A percentile compares a stretch with the other conserved stretches of the same genome.
These are phyloP conservation scores for Callionymus lyra DNA, from an alignment of 2,113 vertebrate genomes.

Conservation along the genomic window DNA sequence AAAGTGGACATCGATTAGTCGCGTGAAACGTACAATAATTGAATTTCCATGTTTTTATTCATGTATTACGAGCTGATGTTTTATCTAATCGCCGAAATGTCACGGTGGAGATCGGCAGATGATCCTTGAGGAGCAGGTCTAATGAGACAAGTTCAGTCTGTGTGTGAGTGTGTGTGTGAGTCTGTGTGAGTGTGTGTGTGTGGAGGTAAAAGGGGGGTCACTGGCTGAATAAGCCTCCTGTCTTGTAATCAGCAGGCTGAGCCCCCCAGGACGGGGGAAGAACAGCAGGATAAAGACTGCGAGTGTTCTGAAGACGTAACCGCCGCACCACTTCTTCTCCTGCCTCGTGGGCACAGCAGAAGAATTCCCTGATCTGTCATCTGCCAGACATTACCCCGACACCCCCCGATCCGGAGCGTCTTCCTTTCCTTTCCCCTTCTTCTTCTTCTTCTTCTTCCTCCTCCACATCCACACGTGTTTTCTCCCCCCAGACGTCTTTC, in stretches of 20 bases:
- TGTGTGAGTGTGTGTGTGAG: constrained; percentile 18
- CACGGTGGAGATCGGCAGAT: constrained; percentile 73
- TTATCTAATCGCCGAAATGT: too few species aligned
- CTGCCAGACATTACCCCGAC: constrained; percentile 82
- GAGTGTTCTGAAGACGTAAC: constrained; percentile 74
- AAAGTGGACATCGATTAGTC: too few species aligned
- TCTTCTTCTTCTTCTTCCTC: constrained; percentile 10
- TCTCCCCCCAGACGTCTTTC: constrained; percentile 19
- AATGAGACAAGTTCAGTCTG: background rate
- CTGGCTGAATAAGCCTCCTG: constrained; percentile 76
- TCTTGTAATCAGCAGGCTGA: constrained; percentile 82
- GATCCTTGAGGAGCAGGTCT: constrained; percentile 74
- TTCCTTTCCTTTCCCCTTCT: constrained; percentile 10
- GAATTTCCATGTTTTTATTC: too few species aligned
- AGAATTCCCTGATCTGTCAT: constrained; percentile 87
- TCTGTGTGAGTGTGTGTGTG: constrained; percentile 39
- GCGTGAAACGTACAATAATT: too few species aligned
- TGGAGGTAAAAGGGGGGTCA: constrained; percentile 19
- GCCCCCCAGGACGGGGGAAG: constrained; percentile 67
- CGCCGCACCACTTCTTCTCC: constrained; percentile 65
- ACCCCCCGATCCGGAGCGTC: constrained; percentile 2
- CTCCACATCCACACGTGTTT: constrained; percentile 19
- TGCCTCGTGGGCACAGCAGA: constrained; percentile 80
- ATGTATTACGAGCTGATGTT: too few species aligned
- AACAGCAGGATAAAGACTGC: constrained; percentile 70